phyloP scores from a whole-genome alignment of 2,113 vertebrate genomes.

The Perca flavescens region DNA sequence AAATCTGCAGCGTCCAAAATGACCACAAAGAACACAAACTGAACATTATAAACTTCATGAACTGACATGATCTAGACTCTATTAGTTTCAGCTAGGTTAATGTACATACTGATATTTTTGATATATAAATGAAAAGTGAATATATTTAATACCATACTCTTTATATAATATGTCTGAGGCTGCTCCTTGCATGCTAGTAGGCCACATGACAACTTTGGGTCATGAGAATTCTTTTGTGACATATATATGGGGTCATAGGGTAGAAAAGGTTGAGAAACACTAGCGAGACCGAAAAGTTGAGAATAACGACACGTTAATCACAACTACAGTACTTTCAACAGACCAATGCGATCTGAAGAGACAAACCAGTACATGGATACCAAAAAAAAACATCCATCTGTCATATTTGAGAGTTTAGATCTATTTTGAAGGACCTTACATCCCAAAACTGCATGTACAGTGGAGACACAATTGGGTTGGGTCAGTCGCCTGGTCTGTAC shows the following conservation, averaged over 20 bases:
- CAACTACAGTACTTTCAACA: background rate
- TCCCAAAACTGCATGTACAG: background rate
- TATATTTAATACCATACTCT: background rate
- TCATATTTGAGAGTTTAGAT: background rate
- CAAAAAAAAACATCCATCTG: background rate
- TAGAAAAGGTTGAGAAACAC: background rate
- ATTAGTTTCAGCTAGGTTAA: background rate
- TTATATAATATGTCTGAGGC: background rate
- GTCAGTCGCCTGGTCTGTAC: background rate
- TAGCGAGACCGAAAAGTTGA: background rate
- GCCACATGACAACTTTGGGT: background rate
- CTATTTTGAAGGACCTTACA: background rate
- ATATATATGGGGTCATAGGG: background rate
- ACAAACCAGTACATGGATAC: background rate
- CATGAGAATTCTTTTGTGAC: background rate
- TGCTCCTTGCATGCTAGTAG: background rate
- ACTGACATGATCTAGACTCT: background rate
- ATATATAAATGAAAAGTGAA: background rate
- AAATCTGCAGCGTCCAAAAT: background rate
- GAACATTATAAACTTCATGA: background rate
- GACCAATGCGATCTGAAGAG: background rate
- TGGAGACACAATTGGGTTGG: background rate
- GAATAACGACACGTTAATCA: background rate
- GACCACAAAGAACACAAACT: background rate
- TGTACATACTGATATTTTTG: background rate